Base-by-base conservation (phyloP, 2,113 vertebrate species). In the Carlito syrichta region DNA sequence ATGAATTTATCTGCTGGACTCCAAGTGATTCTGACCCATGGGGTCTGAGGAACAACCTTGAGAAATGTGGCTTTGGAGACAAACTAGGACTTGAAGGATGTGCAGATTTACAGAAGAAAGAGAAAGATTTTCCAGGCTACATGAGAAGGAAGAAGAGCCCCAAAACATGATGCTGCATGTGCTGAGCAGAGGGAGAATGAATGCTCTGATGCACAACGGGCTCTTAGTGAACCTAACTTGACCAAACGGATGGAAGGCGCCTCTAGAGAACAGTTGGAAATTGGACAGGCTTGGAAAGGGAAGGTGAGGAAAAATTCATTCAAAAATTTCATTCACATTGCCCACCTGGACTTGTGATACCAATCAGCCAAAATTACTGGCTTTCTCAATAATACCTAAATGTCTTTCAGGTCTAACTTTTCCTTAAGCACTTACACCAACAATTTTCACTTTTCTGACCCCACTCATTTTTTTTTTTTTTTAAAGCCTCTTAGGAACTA, bases 391-490 rank as follows among this genome's bases (percentile, higher is more conserved):
- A 40, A 58, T 32, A 81, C 14, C 58, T 48, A 88, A 69, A 58
- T 2, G 2, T 50, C 95, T 85, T 85, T 56, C 43, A 87, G 66
- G 43, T 60, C 48, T 83, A 87, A 87, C 20, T 86, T 63, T 77
- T 84, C 38, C 77, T 87, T 77, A 93, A 96, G 66, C 22, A 58
- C 50, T 38, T 52, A 66, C n/a, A 90, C 11, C 14, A 45, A n/a
- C 4, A 38, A 45, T 52, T 77, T 93, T 40, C 32, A 56, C 25
- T 38, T 94, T 83, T 87, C 35, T 6, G 3, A 58, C 13, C 30
- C 14, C 40, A 40, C 35, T 43, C 91, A 84, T 63, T 66, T 12
- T 91, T 78, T 94, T 78, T 85, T 92, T 66, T 12, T 91, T 78
- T 94, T 78, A 85, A 89, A n/a, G 14, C 45, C 11, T 86, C 66